A percentile compares a stretch with the other conserved stretches of the same genome.
These are phyloP conservation scores for Poecilia velifera DNA, from an alignment of 2,797 vertebrate genomes.

Conservation along the genomic window DNA sequence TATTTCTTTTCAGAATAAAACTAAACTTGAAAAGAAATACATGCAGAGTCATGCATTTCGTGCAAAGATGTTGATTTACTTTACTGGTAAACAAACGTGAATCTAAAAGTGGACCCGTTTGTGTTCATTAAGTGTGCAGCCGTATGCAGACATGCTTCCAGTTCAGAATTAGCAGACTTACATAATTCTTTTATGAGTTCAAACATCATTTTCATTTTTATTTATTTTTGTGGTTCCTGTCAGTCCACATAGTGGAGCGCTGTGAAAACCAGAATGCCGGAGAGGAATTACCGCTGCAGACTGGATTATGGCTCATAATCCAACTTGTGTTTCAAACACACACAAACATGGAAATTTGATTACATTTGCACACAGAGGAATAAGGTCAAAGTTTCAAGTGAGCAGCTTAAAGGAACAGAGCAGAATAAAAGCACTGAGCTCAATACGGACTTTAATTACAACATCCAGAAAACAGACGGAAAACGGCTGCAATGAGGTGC, in stretches of 20 bases:
- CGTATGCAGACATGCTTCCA: neutral
- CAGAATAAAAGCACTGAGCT: neutral
- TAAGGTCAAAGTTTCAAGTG: constrained; percentile 25
- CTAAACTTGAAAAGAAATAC: neutral
- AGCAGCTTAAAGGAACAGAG: constrained; percentile 8
- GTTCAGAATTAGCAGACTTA: neutral
- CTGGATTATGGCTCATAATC: constrained; percentile 41
- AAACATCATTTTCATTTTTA: neutral
- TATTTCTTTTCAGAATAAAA: neutral
- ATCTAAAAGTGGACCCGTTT: neutral
- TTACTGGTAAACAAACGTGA: neutral
- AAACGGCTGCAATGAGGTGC: neutral
- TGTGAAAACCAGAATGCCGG: constrained; percentile 20
- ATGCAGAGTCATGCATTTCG: neutral
- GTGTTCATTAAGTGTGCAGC: neutral
- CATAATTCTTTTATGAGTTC: neutral
- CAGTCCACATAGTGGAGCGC: neutral
- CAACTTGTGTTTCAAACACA: constrained; percentile 30
- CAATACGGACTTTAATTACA: neutral
- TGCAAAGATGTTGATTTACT: neutral
- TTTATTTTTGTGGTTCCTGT: constrained; percentile 4
- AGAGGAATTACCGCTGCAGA: constrained; percentile 24
- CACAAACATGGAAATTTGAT: constrained; percentile 5
- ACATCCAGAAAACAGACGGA: neutral
- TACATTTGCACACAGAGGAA: constrained; percentile 19